A percentile compares a stretch with the other conserved stretches of the same genome.
Conservation (phyloP, 2,797 vertebrate species). For the Onychomys arenicola region DNA sequence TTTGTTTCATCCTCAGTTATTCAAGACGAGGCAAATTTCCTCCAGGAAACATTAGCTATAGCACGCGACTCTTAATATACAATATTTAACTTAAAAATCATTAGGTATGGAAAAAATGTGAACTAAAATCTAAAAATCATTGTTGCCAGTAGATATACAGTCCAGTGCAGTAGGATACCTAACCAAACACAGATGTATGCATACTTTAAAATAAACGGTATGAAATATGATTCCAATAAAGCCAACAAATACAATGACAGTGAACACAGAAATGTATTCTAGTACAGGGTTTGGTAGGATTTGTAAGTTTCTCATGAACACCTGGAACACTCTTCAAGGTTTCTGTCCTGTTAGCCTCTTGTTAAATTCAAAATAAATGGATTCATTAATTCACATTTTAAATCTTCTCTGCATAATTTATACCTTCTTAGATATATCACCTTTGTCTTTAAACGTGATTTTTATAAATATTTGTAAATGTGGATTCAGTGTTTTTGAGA, state of each 20-base stretch:
- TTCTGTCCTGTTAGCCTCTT: neutral
- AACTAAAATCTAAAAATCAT: neutral
- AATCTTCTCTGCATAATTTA: accelerated
- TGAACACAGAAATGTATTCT: neutral
- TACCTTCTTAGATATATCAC: no score
- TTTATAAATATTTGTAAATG: neutral
- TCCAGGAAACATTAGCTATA: neutral
- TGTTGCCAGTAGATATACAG: neutral
- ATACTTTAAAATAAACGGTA: neutral
- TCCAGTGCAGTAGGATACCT: neutral
- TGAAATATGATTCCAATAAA: neutral
- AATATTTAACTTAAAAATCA: neutral
- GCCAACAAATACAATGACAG: neutral
- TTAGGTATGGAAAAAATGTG: neutral
- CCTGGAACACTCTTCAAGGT: neutral
- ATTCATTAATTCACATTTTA: neutral
- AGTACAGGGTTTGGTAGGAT: neutral
- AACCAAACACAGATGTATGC: accelerated
- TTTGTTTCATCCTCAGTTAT: neutral
- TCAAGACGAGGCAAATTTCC: accelerated
- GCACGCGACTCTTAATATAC: neutral
- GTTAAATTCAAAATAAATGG: neutral
- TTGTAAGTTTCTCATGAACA: neutral
- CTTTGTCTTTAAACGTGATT: neutral
- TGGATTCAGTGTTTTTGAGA: neutral